A percentile compares a stretch with the other conserved stretches of the same genome.
Conservation (phyloP, 1,140 invertebrate genomes). For the Calephelis virginiensis region DNA sequence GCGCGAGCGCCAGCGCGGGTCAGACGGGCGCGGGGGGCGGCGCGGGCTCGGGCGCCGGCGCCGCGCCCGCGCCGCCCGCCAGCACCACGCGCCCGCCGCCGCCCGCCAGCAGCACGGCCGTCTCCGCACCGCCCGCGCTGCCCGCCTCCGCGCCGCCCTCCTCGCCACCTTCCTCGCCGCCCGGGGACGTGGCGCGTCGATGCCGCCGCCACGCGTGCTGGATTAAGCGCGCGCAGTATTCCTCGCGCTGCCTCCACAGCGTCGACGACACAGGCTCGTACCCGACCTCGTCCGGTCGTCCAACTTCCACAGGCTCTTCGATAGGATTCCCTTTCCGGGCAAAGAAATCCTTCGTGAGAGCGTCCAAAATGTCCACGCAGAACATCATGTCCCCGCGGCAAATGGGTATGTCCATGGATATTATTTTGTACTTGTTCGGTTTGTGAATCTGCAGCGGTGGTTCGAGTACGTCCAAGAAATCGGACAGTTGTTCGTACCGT, state of each 20-base stretch:
- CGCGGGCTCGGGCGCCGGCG: constrained; percentile 79
- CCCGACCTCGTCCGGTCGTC: constrained; percentile 89
- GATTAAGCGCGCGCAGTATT: constrained; percentile 96
- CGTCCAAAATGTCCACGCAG: constrained; percentile 98
- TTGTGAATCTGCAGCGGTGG: constrained; percentile 97
- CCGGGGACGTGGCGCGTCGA: constrained; percentile 82
- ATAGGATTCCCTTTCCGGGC: constrained; percentile 95
- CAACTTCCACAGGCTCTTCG: constrained; percentile 92
- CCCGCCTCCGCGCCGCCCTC: constrained; percentile 38
- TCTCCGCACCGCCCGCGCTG: constrained; percentile 78
- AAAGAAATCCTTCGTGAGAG: constrained; percentile 97
- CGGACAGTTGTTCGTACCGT: constrained; percentile 93
- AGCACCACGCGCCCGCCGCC: constrained; percentile 60
- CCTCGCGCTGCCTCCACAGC: constrained; percentile 95
- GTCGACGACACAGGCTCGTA: constrained; percentile 96
- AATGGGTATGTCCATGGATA: constrained; percentile 98
- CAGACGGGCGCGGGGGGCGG: constrained; percentile 63
- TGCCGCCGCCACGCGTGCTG: constrained; percentile 96
- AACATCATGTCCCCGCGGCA: constrained; percentile 98
- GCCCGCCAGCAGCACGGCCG: constrained; percentile 49
- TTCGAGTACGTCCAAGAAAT: constrained; percentile 96
- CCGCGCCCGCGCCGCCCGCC: constrained; percentile 80
- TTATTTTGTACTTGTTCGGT: constrained; percentile 99
- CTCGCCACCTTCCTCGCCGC: constrained; percentile 42
- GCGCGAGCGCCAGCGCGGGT: constrained; percentile 72